Evolutionary conservation across 2,113 vertebrate genomes (phyloP).

Genomic region (Muscicapa adusta): DNA sequence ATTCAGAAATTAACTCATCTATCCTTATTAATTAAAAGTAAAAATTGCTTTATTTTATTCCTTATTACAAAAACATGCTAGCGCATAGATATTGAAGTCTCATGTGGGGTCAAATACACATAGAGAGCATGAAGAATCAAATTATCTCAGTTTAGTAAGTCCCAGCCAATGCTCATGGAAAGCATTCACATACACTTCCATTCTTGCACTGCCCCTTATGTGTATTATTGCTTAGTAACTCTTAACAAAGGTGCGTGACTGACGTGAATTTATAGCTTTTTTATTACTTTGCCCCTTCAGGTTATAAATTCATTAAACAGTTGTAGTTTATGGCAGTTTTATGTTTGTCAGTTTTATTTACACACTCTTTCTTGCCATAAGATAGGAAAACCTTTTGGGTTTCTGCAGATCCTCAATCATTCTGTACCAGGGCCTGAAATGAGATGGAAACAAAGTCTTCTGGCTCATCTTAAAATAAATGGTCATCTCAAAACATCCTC

Average conservation of each 20-base stretch:
- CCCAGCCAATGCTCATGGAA: not conserved
- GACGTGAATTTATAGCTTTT: slow-evolving; percentile 18
- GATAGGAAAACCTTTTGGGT: not conserved
- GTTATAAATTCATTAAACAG: slow-evolving; percentile 31
- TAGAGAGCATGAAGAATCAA: not conserved
- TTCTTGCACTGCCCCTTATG: not conserved
- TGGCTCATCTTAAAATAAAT: slow-evolving; percentile 41
- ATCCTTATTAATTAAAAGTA: not conserved
- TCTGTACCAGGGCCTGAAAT: not conserved
- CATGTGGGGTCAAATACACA: not conserved
- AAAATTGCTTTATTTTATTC: not conserved
- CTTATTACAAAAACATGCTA: not conserved
- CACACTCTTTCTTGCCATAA: not conserved
- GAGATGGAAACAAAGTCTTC: slow-evolving; percentile 24
- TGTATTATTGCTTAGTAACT: not conserved
- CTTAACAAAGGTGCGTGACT: slow-evolving; percentile 22
- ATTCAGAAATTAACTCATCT: not conserved
- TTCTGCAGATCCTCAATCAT: slow-evolving; percentile 33
- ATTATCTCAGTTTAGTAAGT: not conserved
- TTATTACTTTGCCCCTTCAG: slow-evolving; percentile 30
- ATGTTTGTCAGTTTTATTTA: slow-evolving; percentile 52
- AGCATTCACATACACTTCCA: not conserved
- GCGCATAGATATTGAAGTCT: rapidly evolving
- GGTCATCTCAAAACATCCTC: slow-evolving; percentile 3
- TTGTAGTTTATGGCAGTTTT: slow-evolving; percentile 44